Evolutionary conservation across 2,113 vertebrate genomes (phyloP).

Genomic region (Pontoporia blainvillei): DNA sequence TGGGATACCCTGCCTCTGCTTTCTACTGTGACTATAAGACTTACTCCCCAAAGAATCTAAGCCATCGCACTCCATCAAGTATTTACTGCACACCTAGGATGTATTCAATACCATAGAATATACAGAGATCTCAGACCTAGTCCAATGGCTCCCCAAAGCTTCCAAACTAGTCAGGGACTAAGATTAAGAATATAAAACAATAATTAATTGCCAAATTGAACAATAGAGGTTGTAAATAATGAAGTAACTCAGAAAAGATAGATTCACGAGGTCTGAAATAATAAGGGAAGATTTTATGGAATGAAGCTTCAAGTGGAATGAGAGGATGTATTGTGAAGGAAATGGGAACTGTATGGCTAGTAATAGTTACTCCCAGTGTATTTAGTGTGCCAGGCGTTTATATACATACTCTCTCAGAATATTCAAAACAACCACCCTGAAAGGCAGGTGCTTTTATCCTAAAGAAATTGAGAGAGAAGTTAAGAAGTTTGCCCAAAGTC

Average conservation of each 20-base stretch:
- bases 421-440: background rate
- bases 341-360: background rate
- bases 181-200: background rate
- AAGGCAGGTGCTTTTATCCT: background rate
- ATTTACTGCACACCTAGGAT: background rate
- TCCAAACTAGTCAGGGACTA: background rate
- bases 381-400: too few relatives aligned
- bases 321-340: background rate
- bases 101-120: background rate
- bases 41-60: background rate
- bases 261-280: background rate
- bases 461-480: background rate
- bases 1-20: background rate
- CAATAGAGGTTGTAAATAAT: background rate
- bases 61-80: background rate
- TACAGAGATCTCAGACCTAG: background rate
- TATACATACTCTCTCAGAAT: background rate
- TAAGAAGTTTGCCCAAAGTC: background rate
- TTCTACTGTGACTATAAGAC: background rate
- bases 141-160: background rate
- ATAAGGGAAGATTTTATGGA: background rate
- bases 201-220: background rate
- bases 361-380: background rate
- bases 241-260: background rate
- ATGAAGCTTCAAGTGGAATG: background rate